These are phyloP conservation scores for Mythimna pallens DNA, from an alignment of 2,888 invertebrate genomes.

Conservation along the genomic window DNA sequence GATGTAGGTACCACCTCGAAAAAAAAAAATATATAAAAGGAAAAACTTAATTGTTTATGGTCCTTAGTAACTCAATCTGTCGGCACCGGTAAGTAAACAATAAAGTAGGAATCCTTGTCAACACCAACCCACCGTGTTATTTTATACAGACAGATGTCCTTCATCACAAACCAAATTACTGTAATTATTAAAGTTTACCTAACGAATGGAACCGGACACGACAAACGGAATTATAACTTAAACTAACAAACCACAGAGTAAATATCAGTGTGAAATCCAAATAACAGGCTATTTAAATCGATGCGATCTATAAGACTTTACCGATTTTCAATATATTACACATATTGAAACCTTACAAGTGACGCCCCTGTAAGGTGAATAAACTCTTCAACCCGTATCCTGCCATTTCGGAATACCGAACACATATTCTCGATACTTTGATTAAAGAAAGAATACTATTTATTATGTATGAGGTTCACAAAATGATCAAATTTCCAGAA, in stretches of 20 bases:
- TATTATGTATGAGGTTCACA: constrained; percentile 57
- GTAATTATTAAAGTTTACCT: constrained; percentile 53
- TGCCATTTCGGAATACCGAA: constrained; percentile 40
- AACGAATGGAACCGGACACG: constrained; percentile 34
- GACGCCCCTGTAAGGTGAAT: constrained; percentile 43
- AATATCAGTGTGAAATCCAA: constrained; percentile 19
- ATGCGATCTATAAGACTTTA: constrained; percentile 14
- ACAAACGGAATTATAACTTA: constrained; percentile 34
- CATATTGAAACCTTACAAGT: constrained; percentile 48
- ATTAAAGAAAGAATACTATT: constrained; percentile 52
- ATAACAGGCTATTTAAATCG: constrained; percentile 25
- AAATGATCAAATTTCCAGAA: constrained; percentile 57
- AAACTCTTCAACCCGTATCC: constrained; percentile 46
- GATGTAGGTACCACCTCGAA: not conserved
- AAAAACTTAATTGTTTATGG: not conserved
- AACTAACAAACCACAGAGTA: constrained; percentile 21
- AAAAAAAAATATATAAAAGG: not conserved
- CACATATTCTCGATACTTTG: constrained; percentile 40
- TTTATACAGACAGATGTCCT: constrained; percentile 42
- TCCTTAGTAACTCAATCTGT: constrained; percentile 45
- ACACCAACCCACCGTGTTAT: constrained; percentile 15
- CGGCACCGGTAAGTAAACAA: constrained; percentile 16
- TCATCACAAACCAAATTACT: constrained; percentile 50
- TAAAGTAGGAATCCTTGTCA: constrained; percentile 24
- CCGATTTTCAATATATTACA: constrained; percentile 47